Conservation (phyloP, 35 echinoderm and acorn worm species). For the Ophiothrix spiculata region DNA sequence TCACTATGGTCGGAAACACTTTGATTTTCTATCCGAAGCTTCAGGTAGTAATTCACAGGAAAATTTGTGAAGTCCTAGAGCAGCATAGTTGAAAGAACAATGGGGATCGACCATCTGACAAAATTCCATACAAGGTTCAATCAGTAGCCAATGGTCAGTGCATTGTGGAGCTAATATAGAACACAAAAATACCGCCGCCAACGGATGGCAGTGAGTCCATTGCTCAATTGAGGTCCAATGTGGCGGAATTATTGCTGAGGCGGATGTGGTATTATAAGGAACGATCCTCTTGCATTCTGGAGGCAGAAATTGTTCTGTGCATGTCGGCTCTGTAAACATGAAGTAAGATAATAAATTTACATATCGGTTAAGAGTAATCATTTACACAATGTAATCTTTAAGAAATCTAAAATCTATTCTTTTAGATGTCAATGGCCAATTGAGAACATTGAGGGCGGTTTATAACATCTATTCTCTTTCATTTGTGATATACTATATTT, state of each 20-base stretch:
- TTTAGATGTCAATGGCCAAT: too few species aligned
- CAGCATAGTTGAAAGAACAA: neutral
- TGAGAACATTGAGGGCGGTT: too few species aligned
- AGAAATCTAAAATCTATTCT: too few species aligned
- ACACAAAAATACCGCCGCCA: neutral
- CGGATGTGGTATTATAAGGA: neutral
- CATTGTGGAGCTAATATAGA: neutral
- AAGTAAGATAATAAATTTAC: neutral
- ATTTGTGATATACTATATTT: too few species aligned
- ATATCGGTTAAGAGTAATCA: too few species aligned
- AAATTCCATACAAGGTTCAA: neutral
- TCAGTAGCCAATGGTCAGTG: neutral
- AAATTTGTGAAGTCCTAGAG: neutral
- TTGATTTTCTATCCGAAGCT: neutral
- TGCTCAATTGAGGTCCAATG: neutral
- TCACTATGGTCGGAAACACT: too few species aligned
- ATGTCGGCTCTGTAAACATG: neutral
- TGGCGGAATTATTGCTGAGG: neutral
- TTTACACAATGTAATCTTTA: too few species aligned
- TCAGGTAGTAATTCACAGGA: neutral
- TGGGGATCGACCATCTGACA: neutral
- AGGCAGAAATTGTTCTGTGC: neutral
- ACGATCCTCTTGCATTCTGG: neutral
- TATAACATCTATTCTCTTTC: too few species aligned
- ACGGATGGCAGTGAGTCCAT: neutral